phyloP scores from a whole-genome alignment of 1,140 invertebrate species.

The Adoxophyes honmai region DNA sequence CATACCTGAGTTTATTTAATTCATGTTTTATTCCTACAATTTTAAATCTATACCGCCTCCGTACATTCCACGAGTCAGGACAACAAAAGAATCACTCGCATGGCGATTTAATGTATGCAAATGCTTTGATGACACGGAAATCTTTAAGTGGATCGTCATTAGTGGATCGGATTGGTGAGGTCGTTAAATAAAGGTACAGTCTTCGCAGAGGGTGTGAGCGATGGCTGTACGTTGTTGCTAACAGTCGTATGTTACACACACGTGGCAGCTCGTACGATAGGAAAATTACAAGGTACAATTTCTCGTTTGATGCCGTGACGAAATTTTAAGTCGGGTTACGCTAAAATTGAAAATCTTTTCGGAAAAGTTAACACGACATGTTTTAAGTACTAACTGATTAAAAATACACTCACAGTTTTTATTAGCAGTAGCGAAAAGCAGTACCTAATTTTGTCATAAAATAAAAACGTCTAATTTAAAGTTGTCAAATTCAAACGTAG shows the following conservation, averaged over 20 bases:
- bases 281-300: no score
- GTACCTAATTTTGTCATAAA: no score
- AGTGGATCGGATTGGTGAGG: constrained; percentile 5
- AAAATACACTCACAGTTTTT: no score
- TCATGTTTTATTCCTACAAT: no score
- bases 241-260: constrained; percentile 11
- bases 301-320: no score
- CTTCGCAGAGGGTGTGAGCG: neutral
- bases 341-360: no score
- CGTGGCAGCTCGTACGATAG: no score
- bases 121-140: constrained; percentile 27
- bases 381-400: no score
- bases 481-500: constrained; percentile 8
- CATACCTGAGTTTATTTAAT: no score
- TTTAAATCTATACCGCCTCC: constrained; percentile 5
- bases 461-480: constrained; percentile 18
- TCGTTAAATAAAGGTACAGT: neutral
- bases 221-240: constrained; percentile 19
- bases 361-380: no score
- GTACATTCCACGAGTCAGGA: constrained; percentile 2
- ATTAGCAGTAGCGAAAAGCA: no score
- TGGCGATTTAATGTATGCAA: constrained; percentile 30
- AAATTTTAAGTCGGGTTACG: no score
- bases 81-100: neutral
- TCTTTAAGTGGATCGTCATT: constrained; percentile 26